Evolutionary conservation across 2,797 vertebrate genomes (phyloP), one percentile per base, ranked within the genome.

Genomic region (Epinephelus awoara): DNA sequence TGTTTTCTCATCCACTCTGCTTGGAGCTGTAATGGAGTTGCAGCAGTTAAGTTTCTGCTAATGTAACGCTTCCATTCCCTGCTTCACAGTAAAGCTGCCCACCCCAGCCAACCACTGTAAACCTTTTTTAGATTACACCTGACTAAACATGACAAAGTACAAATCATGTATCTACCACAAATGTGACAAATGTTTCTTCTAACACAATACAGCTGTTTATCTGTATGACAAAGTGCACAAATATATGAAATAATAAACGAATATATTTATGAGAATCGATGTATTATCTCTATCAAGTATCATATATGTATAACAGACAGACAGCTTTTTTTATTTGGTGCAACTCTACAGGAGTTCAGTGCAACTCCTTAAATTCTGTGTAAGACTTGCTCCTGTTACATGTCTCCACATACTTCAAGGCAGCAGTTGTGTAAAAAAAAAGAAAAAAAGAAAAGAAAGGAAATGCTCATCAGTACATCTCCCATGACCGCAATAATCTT

Each of bases 31-130:
- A 61, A 63, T 46, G 15, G 15, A 27, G 44, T 64, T 7, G 9
- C n/a, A 14, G 14, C 4, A 29, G 61, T 62, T 44, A 25, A 29
- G 61, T 23, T 29, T 47, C 61, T 13, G 44, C 25, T 49, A 34
- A 61, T 21, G 13, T 8, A 61, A 34, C n/a, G 23, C n/a, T 23
- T 54, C n/a, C 50, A 67, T 3, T 59, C 34, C 21, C 14, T 40
- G 27, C 29, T 52, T 52, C 29, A 38, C 63, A 50, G 7, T 34
- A 34, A 34, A 34, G 34, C 34, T 8, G 63, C 25, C 47, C 18
- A 51, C 63, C 47, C 63, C 47, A 51, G 62, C 12, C 44, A 50
- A 55, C 12, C 21, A 55, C 2, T 55, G 21, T 67, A 27, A 66
- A 51, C 19, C 23, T 13, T 25, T 62, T 47, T 49, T 29, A 64